Evolutionary conservation across 2,797 vertebrate species (phyloP).

Genomic region (Nyctibius grandis): DNA sequence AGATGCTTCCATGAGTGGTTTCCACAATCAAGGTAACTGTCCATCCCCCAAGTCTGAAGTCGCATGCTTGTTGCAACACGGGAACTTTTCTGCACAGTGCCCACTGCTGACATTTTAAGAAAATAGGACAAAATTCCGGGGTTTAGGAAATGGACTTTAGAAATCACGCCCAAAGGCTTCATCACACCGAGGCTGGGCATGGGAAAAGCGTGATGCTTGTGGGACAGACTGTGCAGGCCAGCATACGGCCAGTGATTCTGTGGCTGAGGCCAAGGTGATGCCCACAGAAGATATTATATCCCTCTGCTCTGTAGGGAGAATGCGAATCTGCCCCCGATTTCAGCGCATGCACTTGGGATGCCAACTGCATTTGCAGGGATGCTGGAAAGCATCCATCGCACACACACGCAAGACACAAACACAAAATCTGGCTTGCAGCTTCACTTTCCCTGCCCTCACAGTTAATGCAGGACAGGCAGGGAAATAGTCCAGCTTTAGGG

Average conservation of each 20-base stretch:
- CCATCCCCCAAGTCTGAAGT: not conserved
- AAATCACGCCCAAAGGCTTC: not conserved
- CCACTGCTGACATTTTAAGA: not conserved
- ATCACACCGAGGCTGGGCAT: fast-evolving
- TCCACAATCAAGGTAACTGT: too few relatives aligned
- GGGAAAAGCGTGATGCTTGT: fast-evolving
- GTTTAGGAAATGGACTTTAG: not conserved
- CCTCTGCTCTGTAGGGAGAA: not conserved
- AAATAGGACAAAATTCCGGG: fast-evolving
- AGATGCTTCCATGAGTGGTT: not conserved
- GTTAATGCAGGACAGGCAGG: not conserved
- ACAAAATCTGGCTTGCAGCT: not conserved
- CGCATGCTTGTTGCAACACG: fast-evolving
- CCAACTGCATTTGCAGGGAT: not conserved
- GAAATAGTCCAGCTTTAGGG: not conserved
- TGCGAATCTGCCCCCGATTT: not conserved
- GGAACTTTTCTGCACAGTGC: not conserved
- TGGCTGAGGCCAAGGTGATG: not conserved
- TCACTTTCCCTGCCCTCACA: not conserved
- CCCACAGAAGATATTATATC: not conserved
- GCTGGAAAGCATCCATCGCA: not conserved
- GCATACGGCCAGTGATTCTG: fast-evolving
- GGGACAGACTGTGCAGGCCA: not conserved
- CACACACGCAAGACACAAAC: not conserved
- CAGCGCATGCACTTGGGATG: fast-evolving